Conservation (phyloP, 2,797 vertebrate species). For the Clarias fuscus region DNA sequence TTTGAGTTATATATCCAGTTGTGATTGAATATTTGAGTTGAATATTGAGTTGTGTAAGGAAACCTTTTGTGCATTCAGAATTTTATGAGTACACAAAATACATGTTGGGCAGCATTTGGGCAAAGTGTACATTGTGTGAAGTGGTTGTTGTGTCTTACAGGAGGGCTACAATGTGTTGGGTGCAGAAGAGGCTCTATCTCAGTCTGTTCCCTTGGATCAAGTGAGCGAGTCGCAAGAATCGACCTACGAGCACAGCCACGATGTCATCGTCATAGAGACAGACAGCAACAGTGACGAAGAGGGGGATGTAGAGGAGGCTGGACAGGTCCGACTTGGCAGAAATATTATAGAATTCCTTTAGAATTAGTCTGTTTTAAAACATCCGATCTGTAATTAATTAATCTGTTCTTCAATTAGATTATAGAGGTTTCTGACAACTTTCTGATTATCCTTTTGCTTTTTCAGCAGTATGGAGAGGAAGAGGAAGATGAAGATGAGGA, state of each 20-base stretch:
- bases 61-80: not conserved
- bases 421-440: not conserved
- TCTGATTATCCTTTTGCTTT: not conserved
- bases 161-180: conserved; percentile 77
- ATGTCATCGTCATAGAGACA: conserved; percentile 91
- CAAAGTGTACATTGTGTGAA: too few relatives aligned
- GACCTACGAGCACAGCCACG: conserved; percentile 75
- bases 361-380: not conserved
- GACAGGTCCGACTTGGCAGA: conserved; percentile 42
- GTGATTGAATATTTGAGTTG: too few relatives aligned
- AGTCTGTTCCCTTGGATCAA: conserved; percentile 83
- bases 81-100: not conserved
- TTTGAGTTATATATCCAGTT: too few relatives aligned
- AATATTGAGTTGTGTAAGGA: not conserved
- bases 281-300: conserved; percentile 90
- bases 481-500: conserved; percentile 82
- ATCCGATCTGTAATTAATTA: not conserved
- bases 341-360: not conserved
- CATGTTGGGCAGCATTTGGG: too few relatives aligned
- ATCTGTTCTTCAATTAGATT: not conserved
- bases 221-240: conserved; percentile 72
- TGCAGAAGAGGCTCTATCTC: conserved; percentile 74
- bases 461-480: conserved; percentile 79
- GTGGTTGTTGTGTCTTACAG: conserved; percentile 66
- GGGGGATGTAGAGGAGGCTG: conserved; percentile 75